Evolutionary conservation across 2,888 invertebrate species (phyloP).

Genomic region (Acleris sparsana): DNA sequence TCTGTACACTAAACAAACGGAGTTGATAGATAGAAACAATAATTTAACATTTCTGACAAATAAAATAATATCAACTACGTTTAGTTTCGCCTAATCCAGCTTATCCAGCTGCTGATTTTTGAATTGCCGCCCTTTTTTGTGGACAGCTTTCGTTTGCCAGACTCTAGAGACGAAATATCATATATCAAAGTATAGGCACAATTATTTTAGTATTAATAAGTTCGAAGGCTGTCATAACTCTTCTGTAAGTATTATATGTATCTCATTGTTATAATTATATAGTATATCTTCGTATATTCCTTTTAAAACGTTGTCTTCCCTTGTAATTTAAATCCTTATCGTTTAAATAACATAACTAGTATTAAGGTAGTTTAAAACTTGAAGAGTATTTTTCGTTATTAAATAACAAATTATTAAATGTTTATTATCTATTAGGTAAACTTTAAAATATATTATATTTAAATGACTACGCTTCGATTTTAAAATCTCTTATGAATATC

Average conservation of each 20-base stretch:
- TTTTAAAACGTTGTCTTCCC: conserved; percentile 48
- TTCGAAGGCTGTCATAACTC: conserved; percentile 58
- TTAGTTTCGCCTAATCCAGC: too few species aligned
- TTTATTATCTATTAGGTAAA: conserved; percentile 33
- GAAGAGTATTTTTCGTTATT: conserved; percentile 28
- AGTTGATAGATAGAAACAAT: too few species aligned
- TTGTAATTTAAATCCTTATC: conserved; percentile 38
- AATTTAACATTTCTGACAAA: too few species aligned
- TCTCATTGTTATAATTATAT: conserved; percentile 41
- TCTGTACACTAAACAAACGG: too few species aligned
- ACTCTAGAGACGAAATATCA: too few species aligned
- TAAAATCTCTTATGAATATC: conserved; percentile 73
- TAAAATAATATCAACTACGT: too few species aligned
- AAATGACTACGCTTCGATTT: conserved; percentile 64
- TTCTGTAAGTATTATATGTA: conserved; percentile 17
- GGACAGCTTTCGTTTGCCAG: too few species aligned
- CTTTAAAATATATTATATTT: conserved; percentile 50
- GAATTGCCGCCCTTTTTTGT: too few species aligned
- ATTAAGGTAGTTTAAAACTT: conserved; percentile 14
- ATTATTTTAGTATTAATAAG: conserved; percentile 59
- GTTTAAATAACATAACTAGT: conserved; percentile 31
- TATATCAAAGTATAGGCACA: conserved; percentile 50
- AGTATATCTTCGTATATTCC: conserved; percentile 40
- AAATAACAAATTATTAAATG: conserved; percentile 26
- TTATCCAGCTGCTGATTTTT: too few species aligned